Evolutionary conservation across 1,140 invertebrate genomes (phyloP).

Genomic region (Potamilus streckersoni): DNA sequence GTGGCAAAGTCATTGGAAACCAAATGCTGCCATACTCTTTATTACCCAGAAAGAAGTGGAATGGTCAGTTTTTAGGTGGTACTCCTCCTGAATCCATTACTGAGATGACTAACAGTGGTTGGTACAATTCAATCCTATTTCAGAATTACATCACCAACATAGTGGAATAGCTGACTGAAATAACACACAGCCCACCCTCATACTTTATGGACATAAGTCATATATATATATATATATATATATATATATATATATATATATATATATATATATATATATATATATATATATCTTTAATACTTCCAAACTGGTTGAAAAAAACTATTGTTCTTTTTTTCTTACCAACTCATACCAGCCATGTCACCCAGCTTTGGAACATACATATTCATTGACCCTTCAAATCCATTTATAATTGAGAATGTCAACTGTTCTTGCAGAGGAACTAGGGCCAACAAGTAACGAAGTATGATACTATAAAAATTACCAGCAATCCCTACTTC

Average conservation of each 20-base stretch:
- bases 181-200: conserved; percentile 35
- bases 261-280: no score
- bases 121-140: conserved; percentile 67
- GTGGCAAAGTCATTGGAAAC: conserved; percentile 35
- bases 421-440: conserved; percentile 8
- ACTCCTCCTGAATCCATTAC: conserved; percentile 62
- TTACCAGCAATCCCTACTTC: conserved; percentile 20
- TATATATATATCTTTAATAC: conserved; percentile 8
- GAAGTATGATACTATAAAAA: conserved; percentile 23
- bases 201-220: conserved; percentile 65
- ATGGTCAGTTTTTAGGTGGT: conserved; percentile 62
- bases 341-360: conserved; percentile 33
- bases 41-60: conserved; percentile 41
- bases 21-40: conserved; percentile 48
- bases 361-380: conserved; percentile 18
- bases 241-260: no score
- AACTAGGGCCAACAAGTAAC: conserved; percentile 12
- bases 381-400: conserved; percentile 39
- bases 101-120: conserved; percentile 64
- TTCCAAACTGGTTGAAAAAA: conserved; percentile 32
- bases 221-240: no score
- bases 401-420: conserved; percentile 25
- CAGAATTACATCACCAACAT: conserved; percentile 64
- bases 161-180: conserved; percentile 40
- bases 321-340: conserved; percentile 43